A percentile compares a stretch with the other conserved stretches of the same genome.
Evolutionary conservation across 1,140 invertebrate genomes (phyloP).

Genomic region (Neodiprion lecontei): DNA sequence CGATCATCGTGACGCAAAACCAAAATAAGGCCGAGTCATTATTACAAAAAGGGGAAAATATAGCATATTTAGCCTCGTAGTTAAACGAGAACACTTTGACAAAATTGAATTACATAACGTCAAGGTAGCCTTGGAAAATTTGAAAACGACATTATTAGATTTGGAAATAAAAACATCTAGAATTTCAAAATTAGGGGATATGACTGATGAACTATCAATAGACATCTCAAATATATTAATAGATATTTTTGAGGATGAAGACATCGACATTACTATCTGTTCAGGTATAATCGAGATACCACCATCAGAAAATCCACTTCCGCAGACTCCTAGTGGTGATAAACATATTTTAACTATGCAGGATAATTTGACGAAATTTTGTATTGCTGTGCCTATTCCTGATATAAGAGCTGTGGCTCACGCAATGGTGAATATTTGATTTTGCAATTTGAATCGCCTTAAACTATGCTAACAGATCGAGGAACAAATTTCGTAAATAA

Average conservation of each 20-base stretch:
- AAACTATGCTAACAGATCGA: neutral
- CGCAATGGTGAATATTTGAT: constrained; percentile 33
- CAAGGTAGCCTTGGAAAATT: no score
- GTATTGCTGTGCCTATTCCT: constrained; percentile 19
- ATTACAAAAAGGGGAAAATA: no score
- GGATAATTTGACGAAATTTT: constrained; percentile 45
- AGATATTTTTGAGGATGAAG: neutral
- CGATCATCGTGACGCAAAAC: no score
- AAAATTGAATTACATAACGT: no score
- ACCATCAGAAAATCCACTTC: constrained; percentile 25
- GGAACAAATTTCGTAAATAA: no score
- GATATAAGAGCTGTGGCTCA: constrained; percentile 18
- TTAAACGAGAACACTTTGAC: no score
- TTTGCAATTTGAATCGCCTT: constrained; percentile 35
- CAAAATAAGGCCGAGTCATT: no score
- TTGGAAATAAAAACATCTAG: no score
- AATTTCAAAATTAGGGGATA: no score
- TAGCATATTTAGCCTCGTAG: no score
- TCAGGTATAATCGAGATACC: neutral
- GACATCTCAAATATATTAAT: neutral
- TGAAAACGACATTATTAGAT: no score
- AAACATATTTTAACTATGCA: constrained; percentile 43
- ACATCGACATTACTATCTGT: neutral
- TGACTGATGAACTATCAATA: no score
- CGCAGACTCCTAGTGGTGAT: constrained; percentile 29